Evolutionary conservation across 2,888 invertebrate species (phyloP), one percentile per base, ranked within the genome.

Genomic region (Tenthredo livida): DNA sequence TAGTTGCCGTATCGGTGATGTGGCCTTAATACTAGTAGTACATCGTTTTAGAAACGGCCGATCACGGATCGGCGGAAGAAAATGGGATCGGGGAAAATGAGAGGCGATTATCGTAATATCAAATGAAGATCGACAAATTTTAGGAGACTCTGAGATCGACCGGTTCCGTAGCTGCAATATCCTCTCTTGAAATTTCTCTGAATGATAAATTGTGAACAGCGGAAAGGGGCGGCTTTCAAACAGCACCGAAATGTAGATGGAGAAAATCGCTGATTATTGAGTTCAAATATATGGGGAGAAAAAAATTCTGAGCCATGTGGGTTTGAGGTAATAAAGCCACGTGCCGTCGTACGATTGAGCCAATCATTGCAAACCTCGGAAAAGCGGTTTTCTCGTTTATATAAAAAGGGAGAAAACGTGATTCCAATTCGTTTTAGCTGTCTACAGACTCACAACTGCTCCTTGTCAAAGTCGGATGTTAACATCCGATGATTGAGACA

Each of bases 1-100:
- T 80, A 80, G 80, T 80, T 40, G 61, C 80, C 80, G 58, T 80
- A 80, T 80, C 61, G 80, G 80, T 15, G 58, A 80, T 25, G 80
- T 80, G 80, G 80, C 58, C 80, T 80, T 80, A 80, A 80, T 80
- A 61, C 80, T 40, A 33, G 67, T 33, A 77, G 67, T 33, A 77
- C 10, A 80, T 80, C 58, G 80, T 80, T 80, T 61, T 58, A 58
- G 80, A 61, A 80, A 80, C 40, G 61, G 25, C 61, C 9, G 40
- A 54, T 21, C 15, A 47, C 47, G 40, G 80, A 40, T 61, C 80
- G 61, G 40, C 40, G 58, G 12, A 43, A 61, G 80, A 80, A 80
- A 80, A 80, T 80, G 40, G 58, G 58, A 40, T 80, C 21, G 40
- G 58, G 21, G 15, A 61, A 21, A 29, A 50, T 61, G 4, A 50